Evolutionary conservation across 2,888 invertebrate genomes (phyloP).

Genomic region (Coecobrya sp.): DNA sequence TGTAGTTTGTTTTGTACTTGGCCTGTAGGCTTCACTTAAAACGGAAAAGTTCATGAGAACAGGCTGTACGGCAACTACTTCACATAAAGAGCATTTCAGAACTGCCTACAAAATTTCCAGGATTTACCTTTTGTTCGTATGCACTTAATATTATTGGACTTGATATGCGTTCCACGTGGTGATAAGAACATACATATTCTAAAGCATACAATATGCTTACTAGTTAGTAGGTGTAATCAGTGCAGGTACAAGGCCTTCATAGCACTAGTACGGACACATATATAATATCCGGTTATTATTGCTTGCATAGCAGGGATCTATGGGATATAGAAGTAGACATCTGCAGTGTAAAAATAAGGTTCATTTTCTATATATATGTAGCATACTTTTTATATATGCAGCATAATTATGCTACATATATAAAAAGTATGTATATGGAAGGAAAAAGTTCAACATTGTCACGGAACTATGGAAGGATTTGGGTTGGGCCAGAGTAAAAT

Average conservation of each 20-base stretch:
- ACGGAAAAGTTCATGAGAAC: conserved; percentile 20
- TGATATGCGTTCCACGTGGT: background rate
- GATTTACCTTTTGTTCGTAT: conserved; percentile 29
- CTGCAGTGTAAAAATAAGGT: too few relatives aligned
- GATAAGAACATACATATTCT: background rate
- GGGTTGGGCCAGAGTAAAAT: too few relatives aligned
- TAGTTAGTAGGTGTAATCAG: background rate
- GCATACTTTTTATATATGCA: too few relatives aligned
- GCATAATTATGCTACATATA: too few relatives aligned
- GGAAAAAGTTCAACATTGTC: too few relatives aligned
- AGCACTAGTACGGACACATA: background rate
- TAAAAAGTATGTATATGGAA: too few relatives aligned
- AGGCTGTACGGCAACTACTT: background rate
- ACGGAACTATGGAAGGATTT: too few relatives aligned
- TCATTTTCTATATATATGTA: too few relatives aligned
- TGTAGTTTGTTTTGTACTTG: background rate
- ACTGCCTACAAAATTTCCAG: background rate
- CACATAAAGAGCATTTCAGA: too few relatives aligned
- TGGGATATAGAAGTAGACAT: too few relatives aligned
- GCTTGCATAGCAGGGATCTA: too few relatives aligned
- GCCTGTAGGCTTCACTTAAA: background rate
- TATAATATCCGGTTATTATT: background rate
- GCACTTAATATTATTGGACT: background rate
- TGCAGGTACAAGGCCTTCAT: background rate
- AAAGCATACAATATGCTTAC: background rate